Percentiles rank a stretch among this genome's conserved stretches.
These are phyloP conservation scores for Phoenicopterus ruber DNA, from an alignment of 2,113 vertebrate species.

Conservation along the genomic window DNA sequence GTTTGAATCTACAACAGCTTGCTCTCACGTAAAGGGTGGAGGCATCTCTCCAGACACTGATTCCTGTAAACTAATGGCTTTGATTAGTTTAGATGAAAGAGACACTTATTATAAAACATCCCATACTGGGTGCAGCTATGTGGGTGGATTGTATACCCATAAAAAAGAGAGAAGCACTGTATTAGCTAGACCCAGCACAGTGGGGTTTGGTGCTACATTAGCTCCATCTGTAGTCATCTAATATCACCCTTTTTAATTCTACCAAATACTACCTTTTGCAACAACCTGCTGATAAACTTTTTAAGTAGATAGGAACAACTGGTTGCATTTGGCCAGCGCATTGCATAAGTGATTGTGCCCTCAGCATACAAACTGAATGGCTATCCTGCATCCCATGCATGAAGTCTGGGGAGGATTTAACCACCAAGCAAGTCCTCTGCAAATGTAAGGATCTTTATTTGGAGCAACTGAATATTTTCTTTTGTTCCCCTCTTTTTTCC, in stretches of 20 bases:
- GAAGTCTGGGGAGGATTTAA: not conserved
- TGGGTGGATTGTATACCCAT: constrained; percentile 10
- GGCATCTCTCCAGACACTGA: not conserved
- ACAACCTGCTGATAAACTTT: not conserved
- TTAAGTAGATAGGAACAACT: not conserved
- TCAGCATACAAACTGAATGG: not conserved
- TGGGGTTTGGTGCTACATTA: not conserved
- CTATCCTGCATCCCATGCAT: not conserved
- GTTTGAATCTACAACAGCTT: not conserved
- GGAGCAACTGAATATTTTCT: not conserved
- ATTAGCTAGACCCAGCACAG: not conserved
- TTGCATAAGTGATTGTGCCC: not conserved
- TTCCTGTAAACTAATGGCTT: constrained; percentile 46
- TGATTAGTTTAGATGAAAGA: constrained; percentile 61
- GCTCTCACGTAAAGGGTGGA: not conserved
- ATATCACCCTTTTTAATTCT: not conserved
- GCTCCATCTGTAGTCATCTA: constrained; percentile 21
- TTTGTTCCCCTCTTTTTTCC: not conserved
- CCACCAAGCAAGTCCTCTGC: not conserved
- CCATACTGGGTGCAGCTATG: not conserved
- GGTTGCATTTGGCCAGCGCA: not conserved
- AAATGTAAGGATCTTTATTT: not conserved
- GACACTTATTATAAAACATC: not conserved
- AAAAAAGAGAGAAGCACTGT: not conserved
- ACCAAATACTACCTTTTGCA: not conserved